Conservation (phyloP, 2,797 vertebrate species). For the Rhyacichthys aspro region DNA sequence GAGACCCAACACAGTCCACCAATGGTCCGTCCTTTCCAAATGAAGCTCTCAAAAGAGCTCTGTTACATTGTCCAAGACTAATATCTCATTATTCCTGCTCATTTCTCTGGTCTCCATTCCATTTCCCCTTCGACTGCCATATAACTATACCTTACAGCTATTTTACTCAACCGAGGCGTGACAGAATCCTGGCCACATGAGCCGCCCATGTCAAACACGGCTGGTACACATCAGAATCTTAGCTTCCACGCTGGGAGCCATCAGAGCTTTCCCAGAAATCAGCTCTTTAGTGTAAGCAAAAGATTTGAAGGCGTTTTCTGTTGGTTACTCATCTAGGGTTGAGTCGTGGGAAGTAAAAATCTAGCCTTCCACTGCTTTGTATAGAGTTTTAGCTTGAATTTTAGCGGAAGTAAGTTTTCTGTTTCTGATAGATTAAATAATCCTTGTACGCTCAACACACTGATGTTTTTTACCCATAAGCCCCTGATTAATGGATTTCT, state of each 20-base stretch:
- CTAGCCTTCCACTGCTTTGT: not conserved
- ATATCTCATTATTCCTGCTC: slow-evolving; percentile 29
- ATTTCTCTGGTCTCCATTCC: slow-evolving; percentile 16
- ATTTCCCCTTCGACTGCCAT: slow-evolving; percentile 6
- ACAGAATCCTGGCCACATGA: slow-evolving; percentile 12
- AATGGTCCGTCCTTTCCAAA: no score
- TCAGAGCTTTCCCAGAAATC: slow-evolving; percentile 1
- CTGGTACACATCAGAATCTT: slow-evolving; percentile 6
- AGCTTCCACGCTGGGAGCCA: slow-evolving; percentile 4
- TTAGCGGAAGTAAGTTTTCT: no score
- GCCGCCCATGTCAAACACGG: slow-evolving; percentile 8
- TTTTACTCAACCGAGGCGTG: slow-evolving; percentile 4
- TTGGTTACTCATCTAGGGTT: slow-evolving; percentile 14
- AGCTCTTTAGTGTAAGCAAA: not conserved
- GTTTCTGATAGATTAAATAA: no score
- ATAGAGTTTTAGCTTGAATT: no score
- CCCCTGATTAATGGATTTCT: no score
- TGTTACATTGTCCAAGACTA: slow-evolving; percentile 10
- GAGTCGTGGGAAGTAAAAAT: not conserved
- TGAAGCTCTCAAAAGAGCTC: not conserved
- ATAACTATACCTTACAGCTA: not conserved
- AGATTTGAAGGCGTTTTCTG: not conserved
- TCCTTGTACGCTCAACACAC: no score
- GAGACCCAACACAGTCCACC: no score
- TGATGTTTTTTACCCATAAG: no score